Percentiles rank a stretch among this genome's conserved stretches.
Conservation (phyloP, 2,113 vertebrate genomes). For the Uria lomvia region DNA sequence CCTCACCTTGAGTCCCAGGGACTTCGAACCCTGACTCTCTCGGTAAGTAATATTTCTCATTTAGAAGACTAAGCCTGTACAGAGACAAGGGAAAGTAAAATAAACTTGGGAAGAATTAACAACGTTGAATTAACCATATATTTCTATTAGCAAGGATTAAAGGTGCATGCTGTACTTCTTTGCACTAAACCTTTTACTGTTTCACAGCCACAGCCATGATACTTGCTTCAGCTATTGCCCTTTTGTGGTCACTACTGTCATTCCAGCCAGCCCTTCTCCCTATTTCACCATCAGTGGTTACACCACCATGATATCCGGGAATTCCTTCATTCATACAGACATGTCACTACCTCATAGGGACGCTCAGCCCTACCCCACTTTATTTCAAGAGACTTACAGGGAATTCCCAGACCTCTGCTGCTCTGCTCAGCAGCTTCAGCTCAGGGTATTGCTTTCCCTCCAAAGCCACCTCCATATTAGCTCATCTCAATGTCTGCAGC, state of each 20-base stretch:
- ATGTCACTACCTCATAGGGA: fast-evolving
- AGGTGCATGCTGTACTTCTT: not conserved
- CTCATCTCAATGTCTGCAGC: not conserved
- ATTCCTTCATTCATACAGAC: not conserved
- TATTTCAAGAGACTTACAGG: not conserved
- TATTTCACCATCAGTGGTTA: not conserved
- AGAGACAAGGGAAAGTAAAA: not conserved
- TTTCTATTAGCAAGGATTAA: not conserved
- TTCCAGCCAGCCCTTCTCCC: not conserved
- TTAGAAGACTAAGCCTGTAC: not conserved
- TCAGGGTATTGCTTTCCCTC: not conserved
- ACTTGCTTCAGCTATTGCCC: not conserved
- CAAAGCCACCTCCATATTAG: not conserved
- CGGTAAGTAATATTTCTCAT: not conserved
- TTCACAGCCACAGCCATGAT: not conserved
- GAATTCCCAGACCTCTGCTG: not conserved
- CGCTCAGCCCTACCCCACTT: not conserved
- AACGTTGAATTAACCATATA: not conserved
- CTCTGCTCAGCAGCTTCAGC: not conserved
- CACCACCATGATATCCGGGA: not conserved
- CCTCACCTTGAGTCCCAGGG: not conserved
- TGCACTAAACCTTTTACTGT: not conserved
- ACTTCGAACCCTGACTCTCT: not conserved
- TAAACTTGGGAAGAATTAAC: not conserved
- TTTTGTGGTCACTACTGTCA: not conserved